Percentiles rank a stretch among this genome's conserved stretches.
Conservation (phyloP, 2,797 vertebrate genomes). For the Phrynocephalus forsythii region DNA sequence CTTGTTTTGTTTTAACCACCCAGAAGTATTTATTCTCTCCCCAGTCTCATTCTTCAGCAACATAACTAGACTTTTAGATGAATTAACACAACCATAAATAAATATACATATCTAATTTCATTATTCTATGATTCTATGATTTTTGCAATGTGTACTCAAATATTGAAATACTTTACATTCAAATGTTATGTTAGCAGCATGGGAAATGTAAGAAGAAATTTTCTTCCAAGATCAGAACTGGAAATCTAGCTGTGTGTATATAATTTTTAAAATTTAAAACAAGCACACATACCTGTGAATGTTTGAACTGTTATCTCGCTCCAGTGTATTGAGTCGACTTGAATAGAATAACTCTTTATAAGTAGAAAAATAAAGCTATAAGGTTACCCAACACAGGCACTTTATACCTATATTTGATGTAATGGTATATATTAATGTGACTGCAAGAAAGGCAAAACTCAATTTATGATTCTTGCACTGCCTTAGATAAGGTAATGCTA, state of each 20-base stretch:
- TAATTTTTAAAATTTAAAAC: neutral
- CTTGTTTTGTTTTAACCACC: neutral
- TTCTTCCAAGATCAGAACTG: neutral
- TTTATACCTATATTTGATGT: neutral
- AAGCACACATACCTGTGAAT: neutral
- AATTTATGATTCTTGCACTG: neutral
- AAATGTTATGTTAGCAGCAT: slow-evolving; percentile 16
- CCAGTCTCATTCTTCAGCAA: neutral
- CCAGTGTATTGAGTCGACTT: neutral
- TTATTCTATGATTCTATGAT: neutral
- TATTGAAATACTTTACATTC: neutral
- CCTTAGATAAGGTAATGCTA: neutral
- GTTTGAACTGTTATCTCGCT: neutral
- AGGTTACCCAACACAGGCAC: neutral
- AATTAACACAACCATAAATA: neutral
- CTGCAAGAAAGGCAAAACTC: neutral
- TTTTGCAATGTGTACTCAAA: neutral
- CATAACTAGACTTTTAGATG: neutral
- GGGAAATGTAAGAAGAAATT: slow-evolving; percentile 6
- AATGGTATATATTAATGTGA: neutral
- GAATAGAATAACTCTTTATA: neutral
- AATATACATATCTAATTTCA: neutral
- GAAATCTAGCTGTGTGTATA: neutral
- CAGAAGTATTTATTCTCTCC: neutral
- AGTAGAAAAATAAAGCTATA: neutral